phyloP scores from a whole-genome alignment of 2,797 vertebrate genomes.

The Pseudotriccus pelzelni region DNA sequence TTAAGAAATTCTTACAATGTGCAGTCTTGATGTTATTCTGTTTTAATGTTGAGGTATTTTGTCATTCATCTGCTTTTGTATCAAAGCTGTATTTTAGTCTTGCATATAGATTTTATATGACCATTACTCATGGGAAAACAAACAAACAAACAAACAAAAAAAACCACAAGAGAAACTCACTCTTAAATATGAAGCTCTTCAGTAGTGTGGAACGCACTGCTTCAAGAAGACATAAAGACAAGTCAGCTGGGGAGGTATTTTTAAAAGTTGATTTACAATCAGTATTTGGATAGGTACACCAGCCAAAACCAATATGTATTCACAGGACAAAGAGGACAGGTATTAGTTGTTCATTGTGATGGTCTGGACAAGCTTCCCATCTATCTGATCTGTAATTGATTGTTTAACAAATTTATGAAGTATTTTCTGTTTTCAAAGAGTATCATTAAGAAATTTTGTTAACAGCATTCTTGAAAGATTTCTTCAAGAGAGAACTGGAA shows the following conservation, averaged over 20 bases:
- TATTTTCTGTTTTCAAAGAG: not conserved
- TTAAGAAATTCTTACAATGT: not conserved
- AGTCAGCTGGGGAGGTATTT: not conserved
- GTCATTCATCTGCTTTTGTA: not conserved
- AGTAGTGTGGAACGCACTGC: not conserved
- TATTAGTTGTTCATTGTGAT: not conserved
- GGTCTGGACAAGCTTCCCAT: not conserved
- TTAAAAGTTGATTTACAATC: not conserved
- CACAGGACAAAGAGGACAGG: not conserved
- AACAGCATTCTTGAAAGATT: not conserved
- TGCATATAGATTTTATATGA: not conserved
- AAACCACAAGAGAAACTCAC: not conserved
- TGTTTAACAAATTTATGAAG: not conserved
- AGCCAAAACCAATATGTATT: not conserved
- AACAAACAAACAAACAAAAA: not conserved
- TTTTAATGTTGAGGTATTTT: not conserved
- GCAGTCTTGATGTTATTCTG: not conserved
- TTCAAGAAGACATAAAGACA: not conserved
- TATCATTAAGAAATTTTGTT: not conserved
- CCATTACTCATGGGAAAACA: not conserved
- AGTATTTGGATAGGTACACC: not conserved
- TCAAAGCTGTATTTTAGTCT: not conserved
- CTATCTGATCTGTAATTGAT: not conserved
- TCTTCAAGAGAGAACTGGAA: not conserved
- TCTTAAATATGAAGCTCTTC: not conserved